These are phyloP conservation scores for Porites australiensis DNA, from an alignment of 64 coral and sea anemone species.

Conservation along the genomic window DNA sequence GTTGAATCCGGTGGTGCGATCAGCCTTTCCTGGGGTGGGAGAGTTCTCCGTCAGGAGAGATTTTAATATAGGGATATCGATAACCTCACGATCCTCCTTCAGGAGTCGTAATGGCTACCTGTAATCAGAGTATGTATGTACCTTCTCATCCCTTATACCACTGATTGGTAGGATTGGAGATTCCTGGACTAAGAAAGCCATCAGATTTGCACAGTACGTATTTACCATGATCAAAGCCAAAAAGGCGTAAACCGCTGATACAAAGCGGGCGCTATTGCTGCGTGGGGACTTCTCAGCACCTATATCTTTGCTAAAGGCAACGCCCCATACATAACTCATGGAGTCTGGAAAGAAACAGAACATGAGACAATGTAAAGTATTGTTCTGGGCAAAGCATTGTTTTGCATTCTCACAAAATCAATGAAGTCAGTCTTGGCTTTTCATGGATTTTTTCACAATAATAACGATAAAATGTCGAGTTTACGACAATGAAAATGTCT, in stretches of 20 bases:
- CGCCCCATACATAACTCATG: conserved; percentile 86
- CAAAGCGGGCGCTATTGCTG: conserved; percentile 67
- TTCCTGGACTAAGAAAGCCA: conserved; percentile 67
- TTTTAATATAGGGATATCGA: too few species aligned
- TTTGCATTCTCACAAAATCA: too few species aligned
- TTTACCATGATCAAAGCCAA: conserved; percentile 76
- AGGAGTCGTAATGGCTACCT: not conserved
- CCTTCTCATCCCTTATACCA: conserved; percentile 63
- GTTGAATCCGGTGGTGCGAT: too few species aligned
- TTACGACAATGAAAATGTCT: too few species aligned
- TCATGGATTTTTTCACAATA: too few species aligned
- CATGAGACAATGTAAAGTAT: not conserved
- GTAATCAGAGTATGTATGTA: not conserved
- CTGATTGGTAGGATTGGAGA: conserved; percentile 44
- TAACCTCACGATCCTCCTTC: too few species aligned
- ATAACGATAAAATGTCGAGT: too few species aligned
- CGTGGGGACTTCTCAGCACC: conserved; percentile 69
- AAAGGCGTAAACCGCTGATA: conserved; percentile 70
- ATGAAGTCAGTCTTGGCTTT: too few species aligned
- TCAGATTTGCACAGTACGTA: conserved; percentile 75
- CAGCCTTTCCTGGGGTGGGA: too few species aligned
- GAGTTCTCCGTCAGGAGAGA: too few species aligned
- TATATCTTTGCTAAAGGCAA: conserved; percentile 80
- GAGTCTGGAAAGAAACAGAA: conserved; percentile 52
- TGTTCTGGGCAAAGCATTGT: too few species aligned